phyloP scores from a whole-genome alignment of 2,797 vertebrate species.

The Enteromius thamalakanensis region DNA sequence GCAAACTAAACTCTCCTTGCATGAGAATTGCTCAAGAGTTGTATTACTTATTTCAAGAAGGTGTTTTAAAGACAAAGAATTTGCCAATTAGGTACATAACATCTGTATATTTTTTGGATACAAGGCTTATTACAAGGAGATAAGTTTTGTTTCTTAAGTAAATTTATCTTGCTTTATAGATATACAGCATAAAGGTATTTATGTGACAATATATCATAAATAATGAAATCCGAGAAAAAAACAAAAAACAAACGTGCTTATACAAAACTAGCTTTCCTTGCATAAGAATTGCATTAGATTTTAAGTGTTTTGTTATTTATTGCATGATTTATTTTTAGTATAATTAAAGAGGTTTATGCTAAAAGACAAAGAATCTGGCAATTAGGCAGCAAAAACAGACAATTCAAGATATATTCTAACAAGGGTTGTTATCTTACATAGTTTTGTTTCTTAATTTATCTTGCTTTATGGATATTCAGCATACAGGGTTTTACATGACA shows the following conservation, averaged over 20 bases:
- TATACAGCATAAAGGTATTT: neutral
- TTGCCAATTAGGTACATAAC: neutral
- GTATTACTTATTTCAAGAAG: neutral
- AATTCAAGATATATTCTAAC: neutral
- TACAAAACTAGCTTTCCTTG: neutral
- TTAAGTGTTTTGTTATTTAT: neutral
- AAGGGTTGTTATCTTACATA: neutral
- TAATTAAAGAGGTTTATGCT: neutral
- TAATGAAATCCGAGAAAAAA: neutral
- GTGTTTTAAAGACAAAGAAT: neutral
- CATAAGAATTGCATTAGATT: neutral
- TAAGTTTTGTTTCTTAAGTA: neutral
- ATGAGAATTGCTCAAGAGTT: neutral
- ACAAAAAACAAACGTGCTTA: too few relatives aligned
- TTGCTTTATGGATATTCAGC: neutral
- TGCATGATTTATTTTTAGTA: neutral
- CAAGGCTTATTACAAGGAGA: neutral
- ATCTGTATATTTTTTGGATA: too few relatives aligned
- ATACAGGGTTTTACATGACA: neutral
- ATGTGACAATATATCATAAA: neutral
- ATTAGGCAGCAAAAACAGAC: neutral
- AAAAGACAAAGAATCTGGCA: neutral
- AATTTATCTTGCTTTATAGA: neutral
- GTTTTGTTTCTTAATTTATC: neutral
- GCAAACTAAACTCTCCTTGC: neutral